A percentile compares a stretch with the other conserved stretches of the same genome.
Conservation (phyloP, 2,888 invertebrate genomes). For the Brenthis daphne region DNA sequence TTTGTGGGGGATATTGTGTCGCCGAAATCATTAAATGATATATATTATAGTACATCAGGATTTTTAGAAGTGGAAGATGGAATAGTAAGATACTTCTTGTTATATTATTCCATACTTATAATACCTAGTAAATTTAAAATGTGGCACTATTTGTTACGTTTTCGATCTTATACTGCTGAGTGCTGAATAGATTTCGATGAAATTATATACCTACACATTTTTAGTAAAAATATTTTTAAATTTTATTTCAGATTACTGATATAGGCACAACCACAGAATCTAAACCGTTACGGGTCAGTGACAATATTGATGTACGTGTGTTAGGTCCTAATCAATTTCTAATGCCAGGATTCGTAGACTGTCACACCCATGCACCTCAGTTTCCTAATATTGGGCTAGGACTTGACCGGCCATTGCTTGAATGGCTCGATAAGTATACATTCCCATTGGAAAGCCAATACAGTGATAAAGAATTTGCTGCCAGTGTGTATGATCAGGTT, state of each 20-base stretch:
- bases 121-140: no score
- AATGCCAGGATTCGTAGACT: constrained; percentile 94
- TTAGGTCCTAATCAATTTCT: constrained; percentile 83
- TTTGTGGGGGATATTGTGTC: constrained; percentile 62
- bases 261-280: constrained; percentile 54
- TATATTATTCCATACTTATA: not conserved
- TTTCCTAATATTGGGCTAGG: constrained; percentile 93
- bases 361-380: constrained; percentile 95
- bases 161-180: not conserved
- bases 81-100: constrained; percentile 69
- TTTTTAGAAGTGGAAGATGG: constrained; percentile 82
- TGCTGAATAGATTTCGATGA: not conserved
- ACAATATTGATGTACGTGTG: constrained; percentile 1
- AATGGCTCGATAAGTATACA: constrained; percentile 93
- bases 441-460: constrained; percentile 91
- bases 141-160: not conserved
- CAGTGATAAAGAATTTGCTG: constrained; percentile 85
- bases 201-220: not conserved
- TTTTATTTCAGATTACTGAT: constrained; percentile 55
- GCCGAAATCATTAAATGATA: constrained; percentile 50
- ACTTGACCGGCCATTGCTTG: constrained; percentile 88
- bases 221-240: not conserved
- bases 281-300: constrained; percentile 1
- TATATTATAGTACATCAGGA: constrained; percentile 66
- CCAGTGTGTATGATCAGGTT: constrained; percentile 86